These are phyloP conservation scores for Mormyrops attenuatus DNA, from an alignment of 2,797 vertebrate species.

Conservation along the genomic window DNA sequence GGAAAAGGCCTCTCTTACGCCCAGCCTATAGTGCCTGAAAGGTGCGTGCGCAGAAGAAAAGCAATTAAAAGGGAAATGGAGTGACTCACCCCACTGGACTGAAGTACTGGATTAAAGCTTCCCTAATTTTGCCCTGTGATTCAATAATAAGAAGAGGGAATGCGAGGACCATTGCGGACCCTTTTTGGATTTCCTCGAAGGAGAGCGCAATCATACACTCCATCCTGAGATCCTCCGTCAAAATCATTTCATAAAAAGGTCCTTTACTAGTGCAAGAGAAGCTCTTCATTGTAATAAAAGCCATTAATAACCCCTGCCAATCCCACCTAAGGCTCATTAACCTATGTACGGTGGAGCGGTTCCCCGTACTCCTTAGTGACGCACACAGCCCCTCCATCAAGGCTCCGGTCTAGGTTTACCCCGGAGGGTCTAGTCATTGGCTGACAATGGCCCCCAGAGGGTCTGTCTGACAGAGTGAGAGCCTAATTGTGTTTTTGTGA, in stretches of 20 bases:
- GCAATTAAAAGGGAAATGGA: not conserved
- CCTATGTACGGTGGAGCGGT: not conserved
- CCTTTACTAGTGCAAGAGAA: not conserved
- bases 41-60: not conserved
- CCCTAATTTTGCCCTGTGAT: not conserved
- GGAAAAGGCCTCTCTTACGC: not conserved
- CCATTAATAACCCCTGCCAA: slow-evolving; percentile 20
- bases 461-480: not conserved
- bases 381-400: not conserved
- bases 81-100: not conserved
- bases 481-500: not conserved
- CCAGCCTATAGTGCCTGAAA: not conserved
- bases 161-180: not conserved
- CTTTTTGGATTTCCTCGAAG: not conserved
- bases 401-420: not conserved
- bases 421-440: not conserved
- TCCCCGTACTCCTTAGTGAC: not conserved
- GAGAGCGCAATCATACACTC: slow-evolving; percentile 4
- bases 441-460: not conserved
- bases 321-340: slow-evolving; percentile 6
- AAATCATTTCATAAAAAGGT: slow-evolving; percentile 14
- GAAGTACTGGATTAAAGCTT: not conserved
- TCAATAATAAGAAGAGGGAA: not conserved
- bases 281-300: slow-evolving; percentile 13
- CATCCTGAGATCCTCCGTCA: not conserved